Evolutionary conservation across 1,140 invertebrate genomes (phyloP).

Genomic region (Brachionus calyciflorus): DNA sequence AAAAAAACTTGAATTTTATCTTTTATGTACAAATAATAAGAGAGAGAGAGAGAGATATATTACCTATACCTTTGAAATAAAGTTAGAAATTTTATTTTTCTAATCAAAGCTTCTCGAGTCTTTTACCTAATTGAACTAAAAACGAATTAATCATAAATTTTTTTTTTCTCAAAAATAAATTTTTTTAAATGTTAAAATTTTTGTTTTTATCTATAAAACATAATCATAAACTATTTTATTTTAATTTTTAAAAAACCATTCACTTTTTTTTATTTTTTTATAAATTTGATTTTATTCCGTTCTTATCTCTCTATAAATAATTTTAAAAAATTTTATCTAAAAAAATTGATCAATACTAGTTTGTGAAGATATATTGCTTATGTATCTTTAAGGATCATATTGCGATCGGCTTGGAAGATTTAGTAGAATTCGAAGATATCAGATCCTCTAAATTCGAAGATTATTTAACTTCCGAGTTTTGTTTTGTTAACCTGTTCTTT

Average conservation of each 20-base stretch:
- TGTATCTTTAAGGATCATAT: no score
- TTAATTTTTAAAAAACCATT: background rate
- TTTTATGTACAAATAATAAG: constrained; percentile 1
- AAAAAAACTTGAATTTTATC: constrained; percentile 30
- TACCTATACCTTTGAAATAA: constrained; percentile 21
- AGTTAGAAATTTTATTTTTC: background rate
- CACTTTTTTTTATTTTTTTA: no score
- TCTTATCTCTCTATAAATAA: no score
- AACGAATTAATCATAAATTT: constrained; percentile 39
- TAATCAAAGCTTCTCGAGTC: background rate
- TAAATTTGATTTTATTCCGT: no score
- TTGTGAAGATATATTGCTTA: no score
- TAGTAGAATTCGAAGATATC: no score
- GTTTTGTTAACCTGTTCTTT: no score
- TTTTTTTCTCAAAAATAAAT: background rate
- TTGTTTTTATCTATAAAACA: background rate
- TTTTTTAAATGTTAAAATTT: background rate
- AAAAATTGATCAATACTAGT: background rate
- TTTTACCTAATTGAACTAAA: constrained; percentile 32
- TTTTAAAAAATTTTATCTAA: no score
- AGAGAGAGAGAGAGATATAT: background rate
- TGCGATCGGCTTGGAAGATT: no score
- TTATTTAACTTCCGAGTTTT: no score
- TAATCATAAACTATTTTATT: constrained; percentile 27
- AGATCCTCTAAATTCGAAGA: no score